Base-by-base conservation (phyloP, 2,797 vertebrate species). In the Merluccius polli region DNA sequence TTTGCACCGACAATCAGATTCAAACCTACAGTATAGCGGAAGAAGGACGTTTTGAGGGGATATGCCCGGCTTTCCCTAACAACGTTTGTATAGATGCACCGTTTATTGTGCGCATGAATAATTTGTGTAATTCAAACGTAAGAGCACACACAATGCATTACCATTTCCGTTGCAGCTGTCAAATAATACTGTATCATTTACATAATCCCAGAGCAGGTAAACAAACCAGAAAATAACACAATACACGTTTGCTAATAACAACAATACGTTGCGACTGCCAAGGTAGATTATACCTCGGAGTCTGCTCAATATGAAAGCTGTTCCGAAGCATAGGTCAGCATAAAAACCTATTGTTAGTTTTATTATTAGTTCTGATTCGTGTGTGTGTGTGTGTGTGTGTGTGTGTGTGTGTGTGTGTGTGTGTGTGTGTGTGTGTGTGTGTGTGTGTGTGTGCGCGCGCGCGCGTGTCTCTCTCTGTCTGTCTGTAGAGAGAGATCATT, bases 111-210 rank as follows among this genome's bases (percentile, higher is more conserved):
- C 16, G 52, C 36, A 35, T 27, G 35, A 15, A 27, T 71, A 24
- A 36, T 71, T 38, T 38, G n/a, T 21, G 70, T 41, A 41, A 1
- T 1, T 35, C 36, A 35, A 71, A 33, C 21, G 36, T 21, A n/a
- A 11, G n/a, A 38, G n/a, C n/a, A 71, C n/a, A 27, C 32, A 41
- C 11, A 24, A 11, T 70, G 69, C 69, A 71, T 71, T 71, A 13
- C 33, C 70, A 27, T 71, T 71, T 36, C 10, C 11, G 35, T n/a
- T 71, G 70, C 36, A 36, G 70, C 10, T 71, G 33, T 71, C 33
- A 71, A 71, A 71, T 71, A 71, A 71, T 36, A 71, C 33, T 27
- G 70, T 36, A 33, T 35, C 8, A 36, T 71, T 71, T 71, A 71
- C 70, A 71, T 32, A 13, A 24, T 71, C 35, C 70, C 70, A 36